These are phyloP conservation scores for Dugesia japonica DNA, from an alignment of 2,888 invertebrate species.

Conservation along the genomic window DNA sequence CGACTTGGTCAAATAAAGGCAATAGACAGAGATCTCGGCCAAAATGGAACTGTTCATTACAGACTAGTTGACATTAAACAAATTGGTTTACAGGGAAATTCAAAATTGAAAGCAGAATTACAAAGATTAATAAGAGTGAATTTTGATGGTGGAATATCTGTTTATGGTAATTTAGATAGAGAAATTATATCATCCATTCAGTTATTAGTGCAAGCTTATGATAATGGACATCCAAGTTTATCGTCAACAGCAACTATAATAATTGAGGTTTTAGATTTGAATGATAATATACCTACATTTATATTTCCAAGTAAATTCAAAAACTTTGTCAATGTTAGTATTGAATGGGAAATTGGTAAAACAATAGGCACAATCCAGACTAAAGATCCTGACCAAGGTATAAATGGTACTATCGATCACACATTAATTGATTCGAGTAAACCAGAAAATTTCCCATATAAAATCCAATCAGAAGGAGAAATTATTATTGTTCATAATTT, in stretches of 20 bases:
- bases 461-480: constrained; percentile 2
- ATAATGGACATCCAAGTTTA: constrained; percentile 10
- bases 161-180: constrained; percentile 25
- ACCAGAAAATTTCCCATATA: background rate
- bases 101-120: background rate
- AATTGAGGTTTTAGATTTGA: constrained; percentile 22
- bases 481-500: background rate
- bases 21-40: constrained; percentile 26
- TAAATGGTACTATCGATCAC: background rate
- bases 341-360: background rate
- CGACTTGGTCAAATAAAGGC: constrained; percentile 24
- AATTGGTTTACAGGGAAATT: background rate
- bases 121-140: background rate
- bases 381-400: constrained; percentile 26
- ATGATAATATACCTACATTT: constrained; percentile 26
- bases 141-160: constrained; percentile 22
- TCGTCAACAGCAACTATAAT: constrained; percentile 22
- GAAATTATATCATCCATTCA: constrained; percentile 9
- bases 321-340: constrained; percentile 24
- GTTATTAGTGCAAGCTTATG: constrained; percentile 20
- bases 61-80: background rate
- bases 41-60: constrained; percentile 12
- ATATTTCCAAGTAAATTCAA: background rate
- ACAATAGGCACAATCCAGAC: background rate
- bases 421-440: background rate